Evolutionary conservation across 2,888 invertebrate genomes (phyloP).

Genomic region (Diplazon laetatorius): DNA sequence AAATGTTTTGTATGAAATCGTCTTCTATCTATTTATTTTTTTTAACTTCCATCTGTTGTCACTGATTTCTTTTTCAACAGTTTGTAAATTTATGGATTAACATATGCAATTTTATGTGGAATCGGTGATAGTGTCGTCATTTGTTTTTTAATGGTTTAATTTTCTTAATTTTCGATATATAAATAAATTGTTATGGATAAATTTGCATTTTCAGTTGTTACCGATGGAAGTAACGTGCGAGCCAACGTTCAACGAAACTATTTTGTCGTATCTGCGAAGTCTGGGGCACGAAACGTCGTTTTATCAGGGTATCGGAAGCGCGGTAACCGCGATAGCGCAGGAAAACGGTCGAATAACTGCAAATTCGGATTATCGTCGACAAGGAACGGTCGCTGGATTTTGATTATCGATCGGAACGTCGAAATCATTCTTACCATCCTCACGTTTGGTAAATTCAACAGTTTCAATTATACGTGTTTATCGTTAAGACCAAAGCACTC

Average conservation of each 20-base stretch:
- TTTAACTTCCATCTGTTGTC: too few species aligned
- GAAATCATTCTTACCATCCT: background rate
- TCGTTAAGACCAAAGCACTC: too few species aligned
- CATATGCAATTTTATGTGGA: too few species aligned
- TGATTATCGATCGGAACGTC: slow-evolving; percentile 65
- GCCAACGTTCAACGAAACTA: slow-evolving; percentile 69
- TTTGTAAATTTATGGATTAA: too few species aligned
- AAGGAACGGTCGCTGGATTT: slow-evolving; percentile 75
- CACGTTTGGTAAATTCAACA: background rate
- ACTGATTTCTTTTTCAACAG: too few species aligned
- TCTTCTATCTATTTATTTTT: too few species aligned
- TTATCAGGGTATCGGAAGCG: slow-evolving; percentile 79
- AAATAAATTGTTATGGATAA: too few species aligned
- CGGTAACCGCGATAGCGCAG: slow-evolving; percentile 75
- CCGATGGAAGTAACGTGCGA: slow-evolving; percentile 79
- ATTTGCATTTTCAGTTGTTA: slow-evolving; percentile 73
- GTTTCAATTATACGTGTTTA: background rate
- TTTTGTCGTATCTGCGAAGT: slow-evolving; percentile 69
- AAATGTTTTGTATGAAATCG: too few species aligned
- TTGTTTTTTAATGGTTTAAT: too few species aligned
- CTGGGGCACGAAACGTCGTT: slow-evolving; percentile 73
- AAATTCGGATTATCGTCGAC: slow-evolving; percentile 78
- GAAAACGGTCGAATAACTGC: slow-evolving; percentile 72
- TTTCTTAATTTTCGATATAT: too few species aligned
- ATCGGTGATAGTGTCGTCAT: too few species aligned